A percentile compares a stretch with the other conserved stretches of the same genome.
phyloP scores from a whole-genome alignment of 1,140 invertebrate genomes.

The Pachyrhynchus sulphureomaculatus region DNA sequence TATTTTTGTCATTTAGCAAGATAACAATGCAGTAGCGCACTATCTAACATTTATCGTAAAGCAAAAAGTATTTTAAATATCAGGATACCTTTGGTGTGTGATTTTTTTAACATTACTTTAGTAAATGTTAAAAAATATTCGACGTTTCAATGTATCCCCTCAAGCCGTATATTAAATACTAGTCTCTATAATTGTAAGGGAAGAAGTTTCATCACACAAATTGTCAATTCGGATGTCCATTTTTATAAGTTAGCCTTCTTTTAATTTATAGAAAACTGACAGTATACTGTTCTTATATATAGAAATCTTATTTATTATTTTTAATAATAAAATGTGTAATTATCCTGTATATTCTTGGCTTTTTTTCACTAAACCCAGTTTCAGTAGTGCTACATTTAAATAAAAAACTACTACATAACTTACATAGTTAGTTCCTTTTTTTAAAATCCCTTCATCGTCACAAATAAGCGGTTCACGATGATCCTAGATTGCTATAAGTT shows the following conservation, averaged over 20 bases:
- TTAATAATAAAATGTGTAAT: slow-evolving; percentile 35
- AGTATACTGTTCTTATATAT: slow-evolving; percentile 32
- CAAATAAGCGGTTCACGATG: too few species aligned
- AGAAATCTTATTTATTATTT: slow-evolving; percentile 35
- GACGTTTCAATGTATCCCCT: slow-evolving; percentile 25
- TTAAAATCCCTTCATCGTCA: too few species aligned
- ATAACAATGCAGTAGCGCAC: slow-evolving; percentile 5
- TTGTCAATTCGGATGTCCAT: slow-evolving; percentile 33
- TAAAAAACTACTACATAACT: too few species aligned
- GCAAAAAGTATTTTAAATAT: slow-evolving; percentile 5
- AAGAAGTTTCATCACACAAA: slow-evolving; percentile 28
- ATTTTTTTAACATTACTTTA: slow-evolving; percentile 19
- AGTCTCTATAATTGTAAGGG: slow-evolving; percentile 29
- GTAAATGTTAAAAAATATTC: slow-evolving; percentile 11
- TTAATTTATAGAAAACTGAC: slow-evolving; percentile 32
- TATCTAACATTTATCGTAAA: slow-evolving; percentile 9
- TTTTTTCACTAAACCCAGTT: too few species aligned
- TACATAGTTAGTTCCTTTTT: too few species aligned
- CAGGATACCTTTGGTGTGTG: slow-evolving; percentile 7
- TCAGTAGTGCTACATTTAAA: too few species aligned
- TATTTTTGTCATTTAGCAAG: neutral
- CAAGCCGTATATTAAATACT: slow-evolving; percentile 24
- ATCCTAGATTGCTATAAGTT: too few species aligned
- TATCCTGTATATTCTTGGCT: slow-evolving; percentile 13
- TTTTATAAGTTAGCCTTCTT: slow-evolving; percentile 29